Evolutionary conservation across 2,888 invertebrate species (phyloP), one percentile per base, ranked within the genome.

Genomic region (Idaea aversata): DNA sequence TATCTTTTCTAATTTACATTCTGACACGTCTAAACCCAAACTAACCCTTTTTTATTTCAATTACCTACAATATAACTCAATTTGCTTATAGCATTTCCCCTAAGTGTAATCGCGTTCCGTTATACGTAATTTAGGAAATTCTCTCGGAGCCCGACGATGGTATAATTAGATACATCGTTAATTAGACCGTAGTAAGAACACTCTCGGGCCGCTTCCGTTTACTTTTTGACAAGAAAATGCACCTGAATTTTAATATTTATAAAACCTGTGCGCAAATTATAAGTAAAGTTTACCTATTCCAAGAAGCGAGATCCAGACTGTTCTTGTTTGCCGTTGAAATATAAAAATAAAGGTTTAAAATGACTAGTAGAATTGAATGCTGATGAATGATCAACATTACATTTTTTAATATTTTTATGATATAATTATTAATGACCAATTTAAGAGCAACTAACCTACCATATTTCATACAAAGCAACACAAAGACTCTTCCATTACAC

Each of bases 131-230:
- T 89, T 86, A 80, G 88, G 83, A 87, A 88, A 85, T 87, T 87
- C 86, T 84, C 87, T 82, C 71, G 77, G 77, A 80, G 81, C 83
- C 77, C 78, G 75, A 81, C 82, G 85, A 85, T 87, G 85, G 88
- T 88, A 88, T 90, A 89, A 90, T 90, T 89, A 90, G 90, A 90
- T 89, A 90, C 85, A 88, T 88, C 87, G 86, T 87, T 90, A 90
- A 90, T 90, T 89, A 89, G 87, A 85, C 79, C 83, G 83, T 81
- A 85, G 85, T 83, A 83, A 87, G 88, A 88, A 87, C 88, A 87
- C 89, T 89, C 82, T 77, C 80, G 81, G 82, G 82, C 78, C 75
- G 80, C 80, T 80, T 81, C 85, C 87, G 83, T 85, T 85, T 84
- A 84, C 85, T 85, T 85, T 80, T 78, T 70, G 72, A 71, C 72